Percentiles rank a stretch among this genome's conserved stretches.
phyloP scores from a whole-genome alignment of 37 sponge, comb jelly and placozoan genomes.

The Cliona cf. orientalis region DNA sequence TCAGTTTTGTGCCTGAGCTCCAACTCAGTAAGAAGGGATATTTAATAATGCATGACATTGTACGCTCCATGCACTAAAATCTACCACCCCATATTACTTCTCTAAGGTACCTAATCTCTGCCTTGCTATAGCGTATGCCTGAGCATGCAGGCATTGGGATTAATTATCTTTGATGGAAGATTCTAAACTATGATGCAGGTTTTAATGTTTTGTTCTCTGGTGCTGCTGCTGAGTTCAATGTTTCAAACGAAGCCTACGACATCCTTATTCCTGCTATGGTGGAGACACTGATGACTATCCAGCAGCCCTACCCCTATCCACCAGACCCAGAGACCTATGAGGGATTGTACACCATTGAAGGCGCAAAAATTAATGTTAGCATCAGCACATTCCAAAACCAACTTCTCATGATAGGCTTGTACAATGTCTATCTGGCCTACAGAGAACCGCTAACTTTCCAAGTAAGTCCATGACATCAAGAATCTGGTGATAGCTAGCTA shows the following conservation, averaged over 20 bases:
- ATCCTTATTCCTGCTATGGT: slow-evolving; percentile 48
- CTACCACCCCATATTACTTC: background rate
- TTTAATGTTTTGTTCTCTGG: slow-evolving; percentile 73
- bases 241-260: slow-evolving; percentile 10
- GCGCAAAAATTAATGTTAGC: background rate
- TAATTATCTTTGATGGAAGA: no score
- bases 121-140: no score
- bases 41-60: background rate
- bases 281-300: background rate
- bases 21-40: slow-evolving; percentile 47
- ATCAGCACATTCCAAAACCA: slow-evolving; percentile 12
- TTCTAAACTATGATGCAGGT: slow-evolving; percentile 31
- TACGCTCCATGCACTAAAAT: background rate
- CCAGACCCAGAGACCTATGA: slow-evolving; percentile 36
- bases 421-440: background rate
- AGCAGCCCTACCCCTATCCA: slow-evolving; percentile 34
- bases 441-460: background rate
- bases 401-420: background rate
- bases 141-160: no score
- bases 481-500: background rate
- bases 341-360: background rate
- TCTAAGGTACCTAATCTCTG: no score
- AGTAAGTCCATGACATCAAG: background rate
- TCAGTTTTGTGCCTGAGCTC: slow-evolving; percentile 72
- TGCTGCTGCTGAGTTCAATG: slow-evolving; percentile 26